These are phyloP conservation scores for Liparis tanakae DNA, from an alignment of 2,797 vertebrate species.

Conservation along the genomic window DNA sequence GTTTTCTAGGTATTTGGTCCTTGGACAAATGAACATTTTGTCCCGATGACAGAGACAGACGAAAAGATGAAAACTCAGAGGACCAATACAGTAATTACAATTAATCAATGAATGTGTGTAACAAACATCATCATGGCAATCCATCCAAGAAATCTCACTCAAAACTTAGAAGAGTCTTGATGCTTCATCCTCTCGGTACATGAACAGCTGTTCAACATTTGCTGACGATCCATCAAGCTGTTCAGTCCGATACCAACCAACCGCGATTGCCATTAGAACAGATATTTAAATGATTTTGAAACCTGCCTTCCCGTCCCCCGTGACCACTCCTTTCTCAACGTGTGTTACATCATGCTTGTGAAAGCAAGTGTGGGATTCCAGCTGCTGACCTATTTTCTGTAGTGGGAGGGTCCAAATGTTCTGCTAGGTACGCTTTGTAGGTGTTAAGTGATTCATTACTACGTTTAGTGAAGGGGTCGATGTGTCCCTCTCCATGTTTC, in stretches of 20 bases:
- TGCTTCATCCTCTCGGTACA: background rate
- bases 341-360: constrained; percentile 35
- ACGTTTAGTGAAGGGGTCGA: background rate
- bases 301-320: constrained; percentile 8
- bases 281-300: constrained; percentile 1
- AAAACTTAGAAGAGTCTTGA: background rate
- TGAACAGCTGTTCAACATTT: background rate
- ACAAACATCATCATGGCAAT: background rate
- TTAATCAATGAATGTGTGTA: background rate
- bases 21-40: background rate
- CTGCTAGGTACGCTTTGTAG: background rate
- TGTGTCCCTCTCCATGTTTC: background rate
- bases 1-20: background rate
- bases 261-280: background rate
- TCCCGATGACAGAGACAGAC: background rate
- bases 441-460: too few species aligned
- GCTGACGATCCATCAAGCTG: background rate
- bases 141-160: background rate
- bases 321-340: constrained; percentile 5
- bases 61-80: constrained; percentile 3
- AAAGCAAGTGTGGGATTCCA: constrained; percentile 17
- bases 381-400: constrained; percentile 7
- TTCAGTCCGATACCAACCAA: background rate
- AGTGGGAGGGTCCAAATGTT: background rate
- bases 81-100: background rate